Evolutionary conservation across 2,797 vertebrate species (phyloP).

Genomic region (Numenius phaeopus): DNA sequence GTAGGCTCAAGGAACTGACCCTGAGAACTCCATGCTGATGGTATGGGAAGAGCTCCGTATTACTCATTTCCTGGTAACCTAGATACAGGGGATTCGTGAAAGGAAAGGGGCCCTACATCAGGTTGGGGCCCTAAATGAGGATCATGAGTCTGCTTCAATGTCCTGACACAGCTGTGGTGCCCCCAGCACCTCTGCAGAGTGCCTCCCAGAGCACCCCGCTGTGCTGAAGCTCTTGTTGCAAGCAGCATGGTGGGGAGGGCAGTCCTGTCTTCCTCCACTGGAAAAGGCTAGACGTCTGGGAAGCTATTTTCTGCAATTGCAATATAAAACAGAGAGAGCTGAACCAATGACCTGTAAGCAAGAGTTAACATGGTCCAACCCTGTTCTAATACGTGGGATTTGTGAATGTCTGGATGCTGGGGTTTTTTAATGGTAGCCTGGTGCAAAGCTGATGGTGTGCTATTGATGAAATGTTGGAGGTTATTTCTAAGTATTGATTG

Average conservation of each 20-base stretch:
- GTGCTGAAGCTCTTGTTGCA: not conserved
- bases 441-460: not conserved
- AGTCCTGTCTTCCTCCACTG: not conserved
- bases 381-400: not conserved
- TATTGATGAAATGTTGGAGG: not conserved
- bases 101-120: not conserved
- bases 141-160: rapidly evolving
- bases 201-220: not conserved
- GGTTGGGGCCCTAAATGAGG: not conserved
- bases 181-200: not conserved
- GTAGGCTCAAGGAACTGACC: not conserved
- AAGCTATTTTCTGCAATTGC: not conserved
- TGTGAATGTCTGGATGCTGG: not conserved
- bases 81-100: not conserved
- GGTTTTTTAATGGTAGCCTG: not conserved
- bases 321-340: not conserved
- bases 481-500: not conserved
- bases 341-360: not conserved
- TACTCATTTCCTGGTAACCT: not conserved
- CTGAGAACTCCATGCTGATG: not conserved
- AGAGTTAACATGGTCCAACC: not conserved
- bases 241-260: rapidly evolving
- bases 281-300: not conserved
- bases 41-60: not conserved
- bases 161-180: not conserved